phyloP scores from a whole-genome alignment of 2,113 vertebrate species.

The Platichthys stellatus region DNA sequence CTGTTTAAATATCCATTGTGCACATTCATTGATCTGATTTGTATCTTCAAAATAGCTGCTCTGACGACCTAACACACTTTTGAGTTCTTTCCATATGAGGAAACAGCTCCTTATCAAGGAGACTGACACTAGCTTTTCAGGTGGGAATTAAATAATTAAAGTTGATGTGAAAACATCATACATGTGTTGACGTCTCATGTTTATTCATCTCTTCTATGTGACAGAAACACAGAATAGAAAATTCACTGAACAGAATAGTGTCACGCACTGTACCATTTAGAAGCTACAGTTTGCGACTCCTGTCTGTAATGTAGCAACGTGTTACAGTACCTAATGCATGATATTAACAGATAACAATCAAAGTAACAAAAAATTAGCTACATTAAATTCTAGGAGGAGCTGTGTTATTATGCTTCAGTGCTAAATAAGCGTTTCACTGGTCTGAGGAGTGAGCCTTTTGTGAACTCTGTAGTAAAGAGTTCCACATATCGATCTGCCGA shows the following conservation, averaged over 20 bases:
- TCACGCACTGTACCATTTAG: neutral
- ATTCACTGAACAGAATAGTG: constrained; percentile 12
- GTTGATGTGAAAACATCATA: constrained; percentile 29
- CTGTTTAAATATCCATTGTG: neutral
- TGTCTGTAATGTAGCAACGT: neutral
- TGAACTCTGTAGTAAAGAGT: constrained; percentile 20
- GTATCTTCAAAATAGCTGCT: constrained; percentile 2
- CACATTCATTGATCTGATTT: constrained; percentile 3
- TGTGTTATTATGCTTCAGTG: constrained; percentile 1
- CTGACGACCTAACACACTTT: neutral
- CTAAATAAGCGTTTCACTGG: constrained; percentile 26
- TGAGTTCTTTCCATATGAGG: neutral
- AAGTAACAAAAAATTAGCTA: neutral
- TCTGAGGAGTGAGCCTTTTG: constrained; percentile 3
- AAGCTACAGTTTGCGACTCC: neutral
- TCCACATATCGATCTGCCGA: constrained; percentile 31
- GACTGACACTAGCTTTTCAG: constrained; percentile 34
- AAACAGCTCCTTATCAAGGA: neutral
- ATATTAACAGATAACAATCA: neutral
- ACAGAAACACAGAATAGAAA: constrained; percentile 10
- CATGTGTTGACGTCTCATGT: constrained; percentile 38
- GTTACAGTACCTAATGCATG: neutral
- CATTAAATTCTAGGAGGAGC: neutral
- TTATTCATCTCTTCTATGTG: constrained; percentile 43
- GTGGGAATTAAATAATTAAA: constrained; percentile 53